Evolutionary conservation across 2,888 invertebrate species (phyloP).

Genomic region (Crossocerus cetratus): DNA sequence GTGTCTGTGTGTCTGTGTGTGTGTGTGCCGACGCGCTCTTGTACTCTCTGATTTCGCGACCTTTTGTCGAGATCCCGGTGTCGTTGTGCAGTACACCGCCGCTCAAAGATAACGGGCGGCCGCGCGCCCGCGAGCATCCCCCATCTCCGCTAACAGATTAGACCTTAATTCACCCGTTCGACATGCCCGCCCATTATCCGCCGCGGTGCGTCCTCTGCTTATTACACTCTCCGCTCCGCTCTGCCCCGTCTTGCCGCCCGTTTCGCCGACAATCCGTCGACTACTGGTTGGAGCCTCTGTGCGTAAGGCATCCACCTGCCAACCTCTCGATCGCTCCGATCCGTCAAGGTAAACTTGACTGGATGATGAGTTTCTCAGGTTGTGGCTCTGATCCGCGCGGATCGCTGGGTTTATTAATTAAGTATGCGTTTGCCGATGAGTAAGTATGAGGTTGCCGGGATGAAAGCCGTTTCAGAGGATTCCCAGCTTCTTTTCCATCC

Average conservation of each 20-base stretch:
- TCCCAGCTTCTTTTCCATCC: conserved; percentile 11
- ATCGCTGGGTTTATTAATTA: conserved; percentile 16
- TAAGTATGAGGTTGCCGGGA: background rate
- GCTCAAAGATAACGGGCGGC: conserved; percentile 12
- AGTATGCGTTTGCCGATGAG: conserved; percentile 10
- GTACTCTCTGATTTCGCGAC: conserved; percentile 41
- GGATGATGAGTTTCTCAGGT: too few relatives aligned
- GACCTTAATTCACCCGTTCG: background rate
- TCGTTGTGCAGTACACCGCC: conserved; percentile 5
- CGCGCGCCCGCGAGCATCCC: background rate
- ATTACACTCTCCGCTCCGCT: too few relatives aligned
- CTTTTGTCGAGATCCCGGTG: conserved; percentile 39
- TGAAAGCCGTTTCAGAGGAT: background rate
- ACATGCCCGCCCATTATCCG: background rate
- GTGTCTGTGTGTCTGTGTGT: too few relatives aligned
- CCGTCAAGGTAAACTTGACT: too few relatives aligned
- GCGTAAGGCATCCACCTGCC: too few relatives aligned
- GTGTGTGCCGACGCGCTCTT: conserved; percentile 13
- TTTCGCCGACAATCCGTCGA: too few relatives aligned
- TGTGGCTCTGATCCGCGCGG: too few relatives aligned
- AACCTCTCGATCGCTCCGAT: too few relatives aligned
- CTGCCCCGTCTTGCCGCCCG: too few relatives aligned
- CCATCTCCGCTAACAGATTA: background rate
- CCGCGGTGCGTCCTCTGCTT: background rate
- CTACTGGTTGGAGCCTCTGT: too few relatives aligned